These are phyloP conservation scores for Drosophila varians DNA, from an alignment of 1,140 invertebrate species.

Conservation along the genomic window DNA sequence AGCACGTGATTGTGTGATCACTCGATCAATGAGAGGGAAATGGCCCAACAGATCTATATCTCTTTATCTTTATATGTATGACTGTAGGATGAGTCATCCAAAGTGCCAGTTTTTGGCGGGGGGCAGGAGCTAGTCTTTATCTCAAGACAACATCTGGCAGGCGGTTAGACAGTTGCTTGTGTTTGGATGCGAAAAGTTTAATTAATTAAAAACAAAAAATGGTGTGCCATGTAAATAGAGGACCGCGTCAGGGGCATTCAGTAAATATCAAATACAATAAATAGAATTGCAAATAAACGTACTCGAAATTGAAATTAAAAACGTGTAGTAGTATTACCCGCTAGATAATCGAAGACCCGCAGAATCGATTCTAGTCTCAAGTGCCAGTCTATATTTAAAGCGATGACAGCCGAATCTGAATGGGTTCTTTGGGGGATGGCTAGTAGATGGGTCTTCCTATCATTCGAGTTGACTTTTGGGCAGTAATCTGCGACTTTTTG, in stretches of 20 bases:
- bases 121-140: conserved; percentile 48
- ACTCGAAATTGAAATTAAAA: conserved; percentile 47
- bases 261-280: conserved; percentile 60
- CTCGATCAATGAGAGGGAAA: conserved; percentile 16
- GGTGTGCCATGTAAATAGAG: conserved; percentile 36
- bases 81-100: conserved; percentile 51
- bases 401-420: conserved; percentile 39
- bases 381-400: conserved; percentile 59
- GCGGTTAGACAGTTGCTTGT: conserved; percentile 68
- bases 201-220: conserved; percentile 57
- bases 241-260: conserved; percentile 9
- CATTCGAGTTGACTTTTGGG: conserved; percentile 11
- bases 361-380: too few relatives aligned
- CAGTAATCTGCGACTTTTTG: conserved; percentile 11
- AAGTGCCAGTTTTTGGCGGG: background rate
- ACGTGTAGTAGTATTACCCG: conserved; percentile 28
- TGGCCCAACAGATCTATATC: conserved; percentile 29
- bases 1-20: conserved; percentile 46
- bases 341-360: conserved; percentile 54
- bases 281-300: conserved; percentile 56
- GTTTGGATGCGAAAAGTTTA: conserved; percentile 62
- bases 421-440: conserved; percentile 26
- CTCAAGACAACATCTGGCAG: conserved; percentile 47
- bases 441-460: conserved; percentile 11
- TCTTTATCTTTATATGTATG: conserved; percentile 41